A percentile compares a stretch with the other conserved stretches of the same genome.
These are phyloP conservation scores for Trigoniulus corallinus DNA, from an alignment of 1,140 invertebrate genomes.

Conservation along the genomic window DNA sequence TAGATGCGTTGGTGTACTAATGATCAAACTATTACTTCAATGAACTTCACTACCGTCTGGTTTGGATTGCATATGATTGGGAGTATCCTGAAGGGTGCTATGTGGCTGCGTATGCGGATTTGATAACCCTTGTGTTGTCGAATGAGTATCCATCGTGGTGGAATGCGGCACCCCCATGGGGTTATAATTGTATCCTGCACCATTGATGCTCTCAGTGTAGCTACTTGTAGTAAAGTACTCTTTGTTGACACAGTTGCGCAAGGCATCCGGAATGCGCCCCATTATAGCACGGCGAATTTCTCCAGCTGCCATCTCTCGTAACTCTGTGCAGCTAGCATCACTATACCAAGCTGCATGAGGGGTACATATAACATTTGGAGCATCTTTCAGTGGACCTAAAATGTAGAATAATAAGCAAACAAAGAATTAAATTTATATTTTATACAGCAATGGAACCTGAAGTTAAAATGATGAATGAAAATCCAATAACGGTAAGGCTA, in stretches of 20 bases:
- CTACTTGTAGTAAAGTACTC: slow-evolving; percentile 55
- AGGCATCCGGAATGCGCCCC: slow-evolving; percentile 88
- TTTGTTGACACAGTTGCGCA: slow-evolving; percentile 98
- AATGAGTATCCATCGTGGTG: slow-evolving; percentile 23
- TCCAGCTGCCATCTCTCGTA: slow-evolving; percentile 50
- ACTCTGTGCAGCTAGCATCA: slow-evolving; percentile 90
- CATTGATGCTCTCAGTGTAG: slow-evolving; percentile 24
- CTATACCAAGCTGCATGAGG: slow-evolving; percentile 99
- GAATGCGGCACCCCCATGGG: slow-evolving; percentile 24
- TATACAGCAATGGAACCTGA: no score
- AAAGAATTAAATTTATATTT: no score
- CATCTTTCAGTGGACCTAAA: slow-evolving; percentile 81
- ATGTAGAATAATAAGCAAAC: no score
- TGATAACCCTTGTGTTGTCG: slow-evolving; percentile 8
- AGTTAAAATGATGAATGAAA: no score
- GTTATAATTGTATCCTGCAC: slow-evolving; percentile 20
- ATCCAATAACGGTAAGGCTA: no score
- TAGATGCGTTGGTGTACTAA: no score
- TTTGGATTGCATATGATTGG: slow-evolving; percentile 24
- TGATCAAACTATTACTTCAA: no score
- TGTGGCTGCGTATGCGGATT: slow-evolving; percentile 22
- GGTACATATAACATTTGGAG: slow-evolving; percentile 93
- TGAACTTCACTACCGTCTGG: slow-evolving; percentile 27
- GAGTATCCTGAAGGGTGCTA: slow-evolving; percentile 22
- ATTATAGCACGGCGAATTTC: slow-evolving; percentile 95